Evolutionary conservation across 2,888 invertebrate genomes (phyloP), one percentile per base, ranked within the genome.

Genomic region (Dysmachus trigonus): DNA sequence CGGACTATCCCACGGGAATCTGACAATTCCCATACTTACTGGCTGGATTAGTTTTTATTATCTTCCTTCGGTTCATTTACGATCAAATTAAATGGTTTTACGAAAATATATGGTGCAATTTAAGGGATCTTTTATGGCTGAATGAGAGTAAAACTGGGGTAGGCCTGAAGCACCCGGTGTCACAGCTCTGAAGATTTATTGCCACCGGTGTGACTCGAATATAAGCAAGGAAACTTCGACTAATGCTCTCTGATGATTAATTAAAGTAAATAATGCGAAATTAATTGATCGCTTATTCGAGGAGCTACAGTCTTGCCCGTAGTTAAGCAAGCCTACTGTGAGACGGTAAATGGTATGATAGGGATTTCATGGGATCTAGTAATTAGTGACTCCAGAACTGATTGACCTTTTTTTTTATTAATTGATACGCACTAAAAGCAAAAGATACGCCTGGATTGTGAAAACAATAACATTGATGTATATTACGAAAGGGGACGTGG

Each of bases 71-170:
- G 22, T 47, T 77, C 47, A 77, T 77, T 77, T 77, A 47, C 41
- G 47, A 27, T 77, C 51, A 77, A 77, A 77, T 77, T 77, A 77
- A 77, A 77, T 77, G 51, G 77, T 77, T 77, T 77, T 77, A 77
- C 77, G 77, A 47, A 77, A 77, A 77, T 77, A 77, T 77, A 77
- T 77, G 41, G 30, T 47, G 30, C 47, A 47, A 77, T 77, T 77
- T 77, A 77, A 77, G 27, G 30, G 27, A 18, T 30, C 47, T 77
- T 27, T 62, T 62, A 62, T 62, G 27, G 27, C 27, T 22, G 62
- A 22, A 62, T 22, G 2, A 62, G 62, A 62, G 51, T n/a, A 2
- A 51, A 51, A n/a, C n/a, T 18, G 5, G 18, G 18, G 18, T 18
- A 51, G 62, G 62, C 62, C 22, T 27, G 62, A 62, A 10, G 62